These are phyloP conservation scores for Galaxea fascicularis DNA, from an alignment of 92 coral and sea anemone genomes.

Conservation along the genomic window DNA sequence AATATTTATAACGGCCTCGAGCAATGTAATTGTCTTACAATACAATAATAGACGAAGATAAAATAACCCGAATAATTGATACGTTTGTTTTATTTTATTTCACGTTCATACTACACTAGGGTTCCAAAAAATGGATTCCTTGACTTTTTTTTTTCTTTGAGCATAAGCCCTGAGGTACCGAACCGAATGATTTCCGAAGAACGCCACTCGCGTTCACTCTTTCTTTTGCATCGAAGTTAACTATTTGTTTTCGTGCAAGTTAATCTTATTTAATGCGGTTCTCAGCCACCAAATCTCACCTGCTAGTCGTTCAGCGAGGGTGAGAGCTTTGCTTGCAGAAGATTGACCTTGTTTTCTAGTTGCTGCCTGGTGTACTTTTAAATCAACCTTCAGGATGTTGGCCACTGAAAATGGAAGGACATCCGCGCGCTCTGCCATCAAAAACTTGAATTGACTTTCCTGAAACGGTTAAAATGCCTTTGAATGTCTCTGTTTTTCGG, in stretches of 20 bases:
- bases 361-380: neutral
- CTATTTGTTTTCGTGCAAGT: no score
- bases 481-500: neutral
- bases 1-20: no score
- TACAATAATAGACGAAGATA: no score
- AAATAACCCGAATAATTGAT: no score
- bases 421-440: constrained; percentile 49
- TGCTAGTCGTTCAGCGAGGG: constrained; percentile 90
- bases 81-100: no score
- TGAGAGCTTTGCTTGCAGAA: constrained; percentile 66
- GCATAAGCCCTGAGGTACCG: no score
- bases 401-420: constrained; percentile 65
- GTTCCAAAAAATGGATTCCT: neutral
- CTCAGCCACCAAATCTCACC: constrained; percentile 60
- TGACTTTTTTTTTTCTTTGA: neutral
- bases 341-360: constrained; percentile 23
- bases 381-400: constrained; percentile 61
- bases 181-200: no score
- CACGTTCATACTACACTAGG: no score
- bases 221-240: no score
- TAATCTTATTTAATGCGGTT: neutral
- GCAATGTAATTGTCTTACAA: no score
- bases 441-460: neutral
- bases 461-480: neutral
- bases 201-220: no score